Evolutionary conservation across 2,888 invertebrate species (phyloP).

Genomic region (Scaptomyza reducta): DNA sequence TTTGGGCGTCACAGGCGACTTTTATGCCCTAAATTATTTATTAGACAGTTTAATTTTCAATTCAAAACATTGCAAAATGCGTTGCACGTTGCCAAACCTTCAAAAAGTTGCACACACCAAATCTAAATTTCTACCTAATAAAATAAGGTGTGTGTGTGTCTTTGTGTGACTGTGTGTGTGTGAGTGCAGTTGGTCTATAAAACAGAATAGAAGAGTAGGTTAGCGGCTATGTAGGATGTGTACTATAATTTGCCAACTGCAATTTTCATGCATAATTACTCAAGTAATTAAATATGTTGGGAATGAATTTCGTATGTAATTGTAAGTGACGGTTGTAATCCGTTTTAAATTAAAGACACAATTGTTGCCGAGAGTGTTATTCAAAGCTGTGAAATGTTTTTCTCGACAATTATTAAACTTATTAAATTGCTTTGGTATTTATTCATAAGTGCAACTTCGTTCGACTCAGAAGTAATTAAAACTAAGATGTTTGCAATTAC

Average conservation of each 20-base stretch:
- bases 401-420: background rate
- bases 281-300: conserved; percentile 10
- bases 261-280: conserved; percentile 19
- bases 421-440: background rate
- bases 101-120: conserved; percentile 19
- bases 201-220: background rate
- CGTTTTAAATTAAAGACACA: background rate
- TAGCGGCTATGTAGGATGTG: background rate
- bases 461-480: background rate
- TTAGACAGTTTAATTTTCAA: conserved; percentile 63
- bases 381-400: too few relatives aligned
- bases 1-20: conserved; percentile 38
- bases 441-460: background rate
- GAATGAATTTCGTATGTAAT: conserved; percentile 2
- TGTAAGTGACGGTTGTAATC: conserved; percentile 10
- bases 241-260: conserved; percentile 10
- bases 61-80: conserved; percentile 45
- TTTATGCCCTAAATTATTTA: conserved; percentile 53
- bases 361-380: background rate
- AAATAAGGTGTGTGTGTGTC: conserved; percentile 1
- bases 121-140: conserved; percentile 19
- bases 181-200: background rate
- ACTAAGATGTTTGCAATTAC: background rate
- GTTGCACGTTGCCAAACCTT: conserved; percentile 7
- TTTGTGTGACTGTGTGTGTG: conserved; percentile 3